A percentile compares a stretch with the other conserved stretches of the same genome.
These are phyloP conservation scores for Caenorhabditis elegans DNA, from an alignment of 1,140 invertebrate genomes.

Conservation along the genomic window WBcel235 BX284606.5:2984001-2984500, in stretches of 20 bases:
- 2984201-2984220: neutral
- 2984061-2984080: no score
- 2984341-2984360: slow-evolving; percentile 62
- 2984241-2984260: neutral
- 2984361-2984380: neutral
- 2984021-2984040: neutral
- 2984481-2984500: no score
- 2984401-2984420: no score
- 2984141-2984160: neutral
- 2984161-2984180: neutral
- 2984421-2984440: no score
- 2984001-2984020: neutral
- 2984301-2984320: slow-evolving; percentile 54
- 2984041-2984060: no score
- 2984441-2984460: neutral
- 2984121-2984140: neutral
- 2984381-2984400: no score
- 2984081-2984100: no score
- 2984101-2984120: slow-evolving; percentile 4
- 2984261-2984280: neutral
- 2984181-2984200: neutral
- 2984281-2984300: neutral
- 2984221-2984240: neutral
- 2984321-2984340: slow-evolving; percentile 62
- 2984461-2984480: no score